These are phyloP conservation scores for Drosophila bunnanda DNA, from an alignment of 2,888 invertebrate genomes.

Conservation along the genomic window DNA sequence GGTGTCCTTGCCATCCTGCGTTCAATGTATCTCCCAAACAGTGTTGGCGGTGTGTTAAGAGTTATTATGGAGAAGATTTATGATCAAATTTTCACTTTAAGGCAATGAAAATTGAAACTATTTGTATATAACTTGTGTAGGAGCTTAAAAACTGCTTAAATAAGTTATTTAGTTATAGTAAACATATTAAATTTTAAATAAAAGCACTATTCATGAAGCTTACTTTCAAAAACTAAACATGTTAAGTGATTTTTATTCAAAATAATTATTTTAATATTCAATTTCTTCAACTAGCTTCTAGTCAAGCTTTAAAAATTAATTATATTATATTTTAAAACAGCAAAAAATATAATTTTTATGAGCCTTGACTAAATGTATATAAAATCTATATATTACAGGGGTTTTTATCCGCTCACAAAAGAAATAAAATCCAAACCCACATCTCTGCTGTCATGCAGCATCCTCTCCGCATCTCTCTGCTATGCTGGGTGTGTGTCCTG, in stretches of 20 bases:
- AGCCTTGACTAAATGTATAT: not conserved
- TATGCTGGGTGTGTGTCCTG: constrained; percentile 36
- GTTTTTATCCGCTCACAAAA: not conserved
- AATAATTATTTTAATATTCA: not conserved
- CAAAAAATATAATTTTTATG: too few relatives aligned
- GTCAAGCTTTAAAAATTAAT: accelerated
- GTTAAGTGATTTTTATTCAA: too few relatives aligned
- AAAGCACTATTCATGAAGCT: not conserved
- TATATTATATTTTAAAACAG: accelerated
- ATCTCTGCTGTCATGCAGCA: constrained; percentile 15
- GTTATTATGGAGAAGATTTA: not conserved
- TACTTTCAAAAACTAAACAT: not conserved
- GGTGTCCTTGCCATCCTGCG: constrained; percentile 1
- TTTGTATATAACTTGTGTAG: not conserved
- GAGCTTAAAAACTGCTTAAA: not conserved
- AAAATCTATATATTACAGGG: not conserved
- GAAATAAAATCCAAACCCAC: constrained; percentile 11
- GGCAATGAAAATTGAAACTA: not conserved
- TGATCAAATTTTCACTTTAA: not conserved
- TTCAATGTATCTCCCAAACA: not conserved
- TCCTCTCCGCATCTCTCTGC: not conserved
- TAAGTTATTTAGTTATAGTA: too few relatives aligned
- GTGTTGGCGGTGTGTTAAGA: not conserved
- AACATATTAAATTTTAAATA: not conserved
- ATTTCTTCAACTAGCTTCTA: not conserved